These are phyloP conservation scores for Synanceia verrucosa DNA, from an alignment of 2,797 vertebrate species.

Conservation along the genomic window DNA sequence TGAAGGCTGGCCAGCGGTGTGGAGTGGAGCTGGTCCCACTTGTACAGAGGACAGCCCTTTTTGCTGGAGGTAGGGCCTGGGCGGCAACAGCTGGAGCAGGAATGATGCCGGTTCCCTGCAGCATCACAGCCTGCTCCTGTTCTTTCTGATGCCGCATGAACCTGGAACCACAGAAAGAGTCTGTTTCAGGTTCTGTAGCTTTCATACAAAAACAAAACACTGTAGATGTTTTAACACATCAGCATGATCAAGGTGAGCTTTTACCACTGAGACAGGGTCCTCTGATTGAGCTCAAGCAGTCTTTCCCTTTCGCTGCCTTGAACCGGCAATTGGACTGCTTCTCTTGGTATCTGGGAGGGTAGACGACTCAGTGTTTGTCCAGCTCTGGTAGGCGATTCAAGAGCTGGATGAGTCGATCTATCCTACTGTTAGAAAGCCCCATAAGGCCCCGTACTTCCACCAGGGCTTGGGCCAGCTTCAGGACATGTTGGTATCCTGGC, in stretches of 20 bases:
- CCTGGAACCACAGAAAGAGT: not conserved
- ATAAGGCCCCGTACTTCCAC: not conserved
- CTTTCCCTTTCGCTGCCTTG: not conserved
- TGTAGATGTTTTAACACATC: not conserved
- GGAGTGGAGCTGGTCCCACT: not conserved
- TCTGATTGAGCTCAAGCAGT: not conserved
- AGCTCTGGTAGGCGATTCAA: not conserved
- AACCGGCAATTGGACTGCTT: not conserved
- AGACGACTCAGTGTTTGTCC: not conserved
- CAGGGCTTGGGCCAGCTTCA: not conserved
- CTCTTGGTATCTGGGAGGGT: not conserved
- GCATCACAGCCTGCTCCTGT: not conserved
- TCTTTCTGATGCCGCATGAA: not conserved
- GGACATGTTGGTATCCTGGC: not conserved
- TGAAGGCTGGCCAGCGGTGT: not conserved
- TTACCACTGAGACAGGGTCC: not conserved
- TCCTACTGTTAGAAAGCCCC: not conserved
- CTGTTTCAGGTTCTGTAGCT: not conserved
- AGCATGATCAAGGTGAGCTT: not conserved
- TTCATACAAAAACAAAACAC: not conserved
- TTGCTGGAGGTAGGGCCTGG: not conserved
- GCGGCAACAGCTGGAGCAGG: not conserved
- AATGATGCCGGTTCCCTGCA: not conserved
- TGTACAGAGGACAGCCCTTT: not conserved
- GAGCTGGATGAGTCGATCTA: not conserved